Conservation (phyloP, 2,797 vertebrate species). For the Phoeniculus purpureus region DNA sequence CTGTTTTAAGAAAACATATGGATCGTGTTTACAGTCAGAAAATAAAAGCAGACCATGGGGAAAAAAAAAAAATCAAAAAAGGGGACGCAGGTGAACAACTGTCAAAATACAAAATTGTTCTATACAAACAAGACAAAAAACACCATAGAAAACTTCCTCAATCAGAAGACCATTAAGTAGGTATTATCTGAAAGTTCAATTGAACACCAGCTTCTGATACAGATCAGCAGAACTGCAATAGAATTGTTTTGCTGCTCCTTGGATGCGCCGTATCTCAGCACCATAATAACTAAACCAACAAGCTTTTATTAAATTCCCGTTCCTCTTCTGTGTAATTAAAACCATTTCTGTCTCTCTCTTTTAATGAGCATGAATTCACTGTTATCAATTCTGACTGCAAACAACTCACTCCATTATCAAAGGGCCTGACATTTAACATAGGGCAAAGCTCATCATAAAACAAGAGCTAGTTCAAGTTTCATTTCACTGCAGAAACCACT, state of each 20-base stretch:
- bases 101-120: neutral
- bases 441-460: neutral
- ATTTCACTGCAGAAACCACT: neutral
- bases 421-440: neutral
- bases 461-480: neutral
- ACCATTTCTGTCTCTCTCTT: neutral
- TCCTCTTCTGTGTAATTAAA: conserved; percentile 51
- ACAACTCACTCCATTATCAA: neutral
- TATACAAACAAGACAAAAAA: neutral
- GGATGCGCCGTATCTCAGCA: neutral
- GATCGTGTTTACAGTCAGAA: neutral
- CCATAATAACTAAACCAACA: neutral
- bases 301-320: conserved; percentile 63
- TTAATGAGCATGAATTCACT: neutral
- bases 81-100: neutral
- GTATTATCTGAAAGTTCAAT: neutral
- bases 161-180: neutral
- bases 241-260: conserved; percentile 1
- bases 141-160: neutral
- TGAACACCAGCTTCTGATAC: neutral
- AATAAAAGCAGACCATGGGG: neutral
- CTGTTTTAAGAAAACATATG: neutral
- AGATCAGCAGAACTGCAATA: neutral
- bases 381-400: neutral
- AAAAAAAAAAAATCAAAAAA: fast-evolving